Conservation (phyloP, 2,797 vertebrate genomes). For the Protosalanx chinensis region DNA sequence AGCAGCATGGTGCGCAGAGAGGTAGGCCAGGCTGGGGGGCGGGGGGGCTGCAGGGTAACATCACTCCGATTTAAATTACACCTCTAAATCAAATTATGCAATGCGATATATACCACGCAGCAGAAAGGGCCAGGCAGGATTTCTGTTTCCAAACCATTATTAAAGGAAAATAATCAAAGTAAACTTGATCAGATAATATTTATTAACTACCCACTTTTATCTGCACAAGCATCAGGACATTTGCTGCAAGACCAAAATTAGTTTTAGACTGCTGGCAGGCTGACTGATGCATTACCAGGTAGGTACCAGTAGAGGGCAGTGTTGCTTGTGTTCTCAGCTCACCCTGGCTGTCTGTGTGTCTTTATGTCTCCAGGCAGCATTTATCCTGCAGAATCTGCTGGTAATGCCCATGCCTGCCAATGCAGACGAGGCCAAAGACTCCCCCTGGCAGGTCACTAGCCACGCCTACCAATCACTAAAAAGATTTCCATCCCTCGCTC, state of each 20-base stretch:
- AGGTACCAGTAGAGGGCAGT: conserved; percentile 78
- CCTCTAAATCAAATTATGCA: too few relatives aligned
- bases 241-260: background rate
- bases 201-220: background rate
- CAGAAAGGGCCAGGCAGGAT: too few relatives aligned
- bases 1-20: conserved; percentile 95
- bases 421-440: conserved; percentile 78
- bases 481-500: background rate
- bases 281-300: conserved; percentile 53
- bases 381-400: conserved; percentile 96
- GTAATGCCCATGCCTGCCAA: conserved; percentile 87
- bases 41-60: too few relatives aligned
- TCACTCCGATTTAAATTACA: background rate
- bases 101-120: too few relatives aligned
- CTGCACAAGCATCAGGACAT: background rate
- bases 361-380: conserved; percentile 82
- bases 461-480: conserved; percentile 48
- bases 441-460: conserved; percentile 87
- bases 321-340: conserved; percentile 66
- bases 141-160: too few relatives aligned
- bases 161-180: too few relatives aligned
- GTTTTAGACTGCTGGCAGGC: background rate
- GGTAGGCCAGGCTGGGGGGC: conserved; percentile 64
- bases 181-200: background rate
- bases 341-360: conserved; percentile 29